Evolutionary conservation across 2,797 vertebrate genomes (phyloP), one percentile per base, ranked within the genome.

Genomic region (Paratrypauchen microcephalus): DNA sequence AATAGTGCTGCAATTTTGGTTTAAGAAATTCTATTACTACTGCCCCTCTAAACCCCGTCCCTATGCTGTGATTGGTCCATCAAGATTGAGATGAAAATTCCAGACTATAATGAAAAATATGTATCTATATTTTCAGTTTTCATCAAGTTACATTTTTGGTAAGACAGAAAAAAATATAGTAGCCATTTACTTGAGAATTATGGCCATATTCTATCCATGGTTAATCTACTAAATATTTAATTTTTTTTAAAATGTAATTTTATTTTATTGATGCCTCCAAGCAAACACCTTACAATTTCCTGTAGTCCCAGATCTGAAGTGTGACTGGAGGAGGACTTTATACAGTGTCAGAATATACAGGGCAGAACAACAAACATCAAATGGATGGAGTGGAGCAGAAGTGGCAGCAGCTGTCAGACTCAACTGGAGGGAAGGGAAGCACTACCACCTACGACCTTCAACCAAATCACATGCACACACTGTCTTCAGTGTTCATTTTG

Each of bases 391-490:
- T 81, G 84, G 71, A 82, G 70, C 72, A 76, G 77, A 88, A 86
- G 82, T 84, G 75, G 76, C 80, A 86, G 74, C 70, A 80, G 77
- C 80, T 83, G 78, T 78, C 79, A 84, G 79, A 80, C 80, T 68
- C 52, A 66, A 77, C 85, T 78, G 68, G 74, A 76, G 75, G n/a
- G 72, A 73, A 73, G 80, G 77, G 78, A 85, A 87, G 72, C 81
- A 83, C 83, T 85, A 80, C 72, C 80, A 81, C 82, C 81, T 75
- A 77, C 76, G 72, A 79, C 73, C 72, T 68, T 77, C 68, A 65
- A 39, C 70, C 64, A 68, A 77, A 74, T 68, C 55, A 78, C 67
- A 75, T 68, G 71, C 71, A n/a, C 55, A 68, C 70, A 67, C 47
- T 54, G 54, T 26, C 48, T 72, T 15, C 6, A 0, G n/a, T n/a